phyloP scores from a whole-genome alignment of 1,140 invertebrate species.

The Pararge aegeria region DNA sequence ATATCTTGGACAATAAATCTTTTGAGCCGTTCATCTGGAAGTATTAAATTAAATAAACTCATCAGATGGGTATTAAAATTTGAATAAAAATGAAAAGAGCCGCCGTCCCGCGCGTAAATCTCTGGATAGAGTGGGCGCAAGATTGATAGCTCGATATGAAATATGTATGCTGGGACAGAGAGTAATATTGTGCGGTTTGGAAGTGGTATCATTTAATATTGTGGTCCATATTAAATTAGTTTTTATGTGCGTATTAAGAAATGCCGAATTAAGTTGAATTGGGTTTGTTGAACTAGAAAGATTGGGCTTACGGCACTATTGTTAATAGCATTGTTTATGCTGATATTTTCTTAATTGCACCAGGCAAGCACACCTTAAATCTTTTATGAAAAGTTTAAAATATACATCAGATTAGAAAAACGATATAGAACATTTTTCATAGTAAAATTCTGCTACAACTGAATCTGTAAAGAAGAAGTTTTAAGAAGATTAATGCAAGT shows the following conservation, averaged over 20 bases:
- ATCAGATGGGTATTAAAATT: constrained; percentile 51
- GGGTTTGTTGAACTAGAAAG: not conserved
- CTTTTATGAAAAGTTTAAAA: no score
- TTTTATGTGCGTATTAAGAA: not conserved
- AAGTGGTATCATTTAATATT: constrained; percentile 19
- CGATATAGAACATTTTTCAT: no score
- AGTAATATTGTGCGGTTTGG: constrained; percentile 14
- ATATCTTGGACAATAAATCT: constrained; percentile 30
- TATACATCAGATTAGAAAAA: no score
- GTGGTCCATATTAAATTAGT: not conserved
- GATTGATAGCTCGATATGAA: constrained; percentile 61
- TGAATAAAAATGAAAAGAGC: constrained; percentile 59
- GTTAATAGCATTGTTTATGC: not conserved
- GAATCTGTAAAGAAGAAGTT: no score
- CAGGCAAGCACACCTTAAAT: no score
- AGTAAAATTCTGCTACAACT: no score
- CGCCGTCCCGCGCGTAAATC: constrained; percentile 42
- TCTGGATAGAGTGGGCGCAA: constrained; percentile 44
- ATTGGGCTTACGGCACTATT: not conserved
- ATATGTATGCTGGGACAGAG: constrained; percentile 34
- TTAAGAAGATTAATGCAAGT: no score
- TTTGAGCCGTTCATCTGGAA: constrained; percentile 29
- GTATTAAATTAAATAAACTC: constrained; percentile 59
- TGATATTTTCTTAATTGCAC: no score
- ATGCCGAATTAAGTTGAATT: not conserved